These are phyloP conservation scores for Lasioglossum leucozonium DNA, from an alignment of 2,888 invertebrate genomes.

Conservation along the genomic window DNA sequence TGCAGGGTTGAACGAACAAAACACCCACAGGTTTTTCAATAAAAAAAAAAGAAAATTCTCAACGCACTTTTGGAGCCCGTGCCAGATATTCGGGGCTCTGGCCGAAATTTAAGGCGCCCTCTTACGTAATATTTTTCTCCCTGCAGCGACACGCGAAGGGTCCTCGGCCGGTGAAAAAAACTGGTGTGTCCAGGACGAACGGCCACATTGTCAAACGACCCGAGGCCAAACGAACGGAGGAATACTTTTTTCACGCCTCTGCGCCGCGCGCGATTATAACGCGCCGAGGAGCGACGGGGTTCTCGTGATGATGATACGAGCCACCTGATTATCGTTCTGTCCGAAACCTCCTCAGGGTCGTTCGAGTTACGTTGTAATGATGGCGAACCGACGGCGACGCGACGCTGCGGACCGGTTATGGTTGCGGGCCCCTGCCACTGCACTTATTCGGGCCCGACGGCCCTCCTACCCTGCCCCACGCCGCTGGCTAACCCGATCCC, in stretches of 20 bases:
- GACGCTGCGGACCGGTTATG: conserved; percentile 64
- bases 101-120: not conserved
- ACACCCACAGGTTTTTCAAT: not conserved
- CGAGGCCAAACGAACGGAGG: not conserved
- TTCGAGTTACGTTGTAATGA: conserved; percentile 71
- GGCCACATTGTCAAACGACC: not conserved
- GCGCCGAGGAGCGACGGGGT: conserved; percentile 38
- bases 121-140: not conserved
- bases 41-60: not conserved
- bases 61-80: not conserved
- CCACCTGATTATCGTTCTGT: conserved; percentile 63
- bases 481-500: conserved; percentile 63
- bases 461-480: not conserved
- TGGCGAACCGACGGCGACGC: conserved; percentile 52
- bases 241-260: conserved; percentile 45
- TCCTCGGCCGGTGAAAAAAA: not conserved
- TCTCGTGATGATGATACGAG: conserved; percentile 52
- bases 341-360: conserved; percentile 59
- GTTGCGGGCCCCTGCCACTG: conserved; percentile 65
- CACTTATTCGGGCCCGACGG: conserved; percentile 70
- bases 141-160: not conserved
- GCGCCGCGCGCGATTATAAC: conserved; percentile 35
- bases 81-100: not conserved
- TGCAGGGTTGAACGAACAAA: too few species aligned
- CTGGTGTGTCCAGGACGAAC: not conserved